Conservation (phyloP, 1,140 invertebrate species). For the Thaumetopoea pityocampa region DNA sequence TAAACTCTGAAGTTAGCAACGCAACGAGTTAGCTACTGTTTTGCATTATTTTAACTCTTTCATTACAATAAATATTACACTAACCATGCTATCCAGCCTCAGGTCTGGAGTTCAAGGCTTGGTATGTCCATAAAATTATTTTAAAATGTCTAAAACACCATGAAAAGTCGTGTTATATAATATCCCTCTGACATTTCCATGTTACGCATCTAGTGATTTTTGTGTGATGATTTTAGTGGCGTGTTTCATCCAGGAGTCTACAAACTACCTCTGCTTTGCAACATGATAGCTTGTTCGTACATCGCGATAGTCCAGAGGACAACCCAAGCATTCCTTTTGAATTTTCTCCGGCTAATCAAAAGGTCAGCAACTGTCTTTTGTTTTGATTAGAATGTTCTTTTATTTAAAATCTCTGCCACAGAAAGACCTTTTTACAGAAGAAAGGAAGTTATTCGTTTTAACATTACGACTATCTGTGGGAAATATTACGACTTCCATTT, state of each 20-base stretch:
- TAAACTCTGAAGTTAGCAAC: conserved; percentile 28
- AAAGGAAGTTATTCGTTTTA: too few relatives aligned
- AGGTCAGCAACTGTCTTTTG: conserved; percentile 76
- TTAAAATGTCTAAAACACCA: conserved; percentile 1
- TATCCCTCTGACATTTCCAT: conserved; percentile 41
- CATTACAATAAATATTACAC: conserved; percentile 24
- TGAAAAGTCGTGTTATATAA: conserved; percentile 59
- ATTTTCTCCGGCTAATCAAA: conserved; percentile 93
- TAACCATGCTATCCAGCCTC: conserved; percentile 65
- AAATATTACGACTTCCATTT: too few relatives aligned
- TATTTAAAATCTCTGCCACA: neutral
- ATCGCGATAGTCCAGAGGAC: conserved; percentile 93
- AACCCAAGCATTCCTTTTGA: conserved; percentile 95
- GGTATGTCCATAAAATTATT: conserved; percentile 38
- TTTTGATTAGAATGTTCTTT: conserved; percentile 26
- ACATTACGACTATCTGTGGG: too few relatives aligned
- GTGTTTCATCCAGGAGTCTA: conserved; percentile 59
- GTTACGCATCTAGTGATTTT: conserved; percentile 20
- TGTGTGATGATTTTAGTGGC: conserved; percentile 55
- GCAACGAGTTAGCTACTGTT: conserved; percentile 54
- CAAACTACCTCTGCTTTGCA: conserved; percentile 73
- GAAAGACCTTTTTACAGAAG: too few relatives aligned
- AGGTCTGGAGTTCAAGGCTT: conserved; percentile 56
- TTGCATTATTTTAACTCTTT: conserved; percentile 45
- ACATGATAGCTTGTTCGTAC: conserved; percentile 82